Evolutionary conservation across 2,113 vertebrate genomes (phyloP), one percentile per base, ranked within the genome.

Genomic region (Albula glossodonta): DNA sequence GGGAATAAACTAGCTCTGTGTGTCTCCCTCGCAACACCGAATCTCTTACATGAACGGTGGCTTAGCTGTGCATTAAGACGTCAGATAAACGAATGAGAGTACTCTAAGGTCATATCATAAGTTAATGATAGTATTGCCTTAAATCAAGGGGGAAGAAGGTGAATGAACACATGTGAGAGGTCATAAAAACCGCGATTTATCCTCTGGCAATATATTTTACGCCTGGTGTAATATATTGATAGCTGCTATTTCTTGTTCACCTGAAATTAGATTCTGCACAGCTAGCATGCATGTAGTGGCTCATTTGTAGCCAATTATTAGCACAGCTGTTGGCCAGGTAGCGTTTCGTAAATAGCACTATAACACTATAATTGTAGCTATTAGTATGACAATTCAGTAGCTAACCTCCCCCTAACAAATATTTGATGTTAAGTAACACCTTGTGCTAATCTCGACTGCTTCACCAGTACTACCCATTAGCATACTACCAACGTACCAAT

Each of bases 21-120:
- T 10, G 2, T 74, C 70, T 74, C 31, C 31, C 31, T 74, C n/a
- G 10, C 22, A 74, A 22, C 11, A 13, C n/a, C 31, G 70, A 74
- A 74, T 74, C 70, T n/a, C 31, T 74, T 74, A 74, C 25, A 74
- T 74, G n/a, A 5, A 31, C 70, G 82, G 57, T 84, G 87, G 85
- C 83, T 63, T 57, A 57, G 83, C 60, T 87, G 87, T 89, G 88
- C 83, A 89, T 91, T 86, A 86, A 90, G 88, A 74, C 70, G 31
- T 74, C 70, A 31, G 70, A n/a, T n/a, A 70, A 70, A n/a, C 31
- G n/a, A 74, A 31, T 74, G 70, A 25, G 22, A 74, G n/a, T 31
- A 31, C 25, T 74, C 25, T 22, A 22, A 74, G 66, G 22, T 74
- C 66, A 74, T 31, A 31, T 74, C n/a, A 31, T 74, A 66, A 22